Evolutionary conservation across 2,888 invertebrate species (phyloP).

Genomic region (Zaprionus bogoriensis): DNA sequence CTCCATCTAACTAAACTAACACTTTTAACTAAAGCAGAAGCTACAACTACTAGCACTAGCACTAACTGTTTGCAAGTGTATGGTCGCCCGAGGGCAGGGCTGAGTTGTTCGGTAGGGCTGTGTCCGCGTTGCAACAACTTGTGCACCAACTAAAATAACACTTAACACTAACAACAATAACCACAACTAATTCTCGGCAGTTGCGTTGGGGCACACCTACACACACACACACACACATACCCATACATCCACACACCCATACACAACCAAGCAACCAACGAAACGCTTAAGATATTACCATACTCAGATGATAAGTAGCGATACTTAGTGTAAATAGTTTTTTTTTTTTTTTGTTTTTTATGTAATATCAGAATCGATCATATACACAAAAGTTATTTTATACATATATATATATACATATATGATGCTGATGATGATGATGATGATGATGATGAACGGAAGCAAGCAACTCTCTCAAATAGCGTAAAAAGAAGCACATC

Average conservation of each 20-base stretch:
- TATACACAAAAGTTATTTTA: not conserved
- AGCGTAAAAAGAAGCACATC: not conserved
- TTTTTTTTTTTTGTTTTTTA: slow-evolving; percentile 16
- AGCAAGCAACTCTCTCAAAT: slow-evolving; percentile 7
- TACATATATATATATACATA: slow-evolving; percentile 6
- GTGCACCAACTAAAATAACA: not conserved
- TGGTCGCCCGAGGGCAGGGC: slow-evolving; percentile 6
- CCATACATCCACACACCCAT: not conserved
- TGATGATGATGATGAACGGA: not conserved
- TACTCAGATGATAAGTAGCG: slow-evolving; percentile 71
- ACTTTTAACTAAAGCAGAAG: not conserved
- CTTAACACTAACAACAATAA: not conserved
- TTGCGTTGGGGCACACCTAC: slow-evolving; percentile 24
- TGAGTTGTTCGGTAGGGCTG: no score
- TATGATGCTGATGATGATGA: no score
- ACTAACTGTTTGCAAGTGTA: slow-evolving; percentile 12
- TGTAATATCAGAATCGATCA: not conserved
- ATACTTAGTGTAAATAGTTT: slow-evolving; percentile 63
- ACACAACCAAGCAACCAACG: slow-evolving; percentile 27
- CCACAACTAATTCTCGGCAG: slow-evolving; percentile 12
- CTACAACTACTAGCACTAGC: slow-evolving; percentile 1
- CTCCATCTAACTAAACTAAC: no score
- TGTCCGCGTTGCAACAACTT: not conserved
- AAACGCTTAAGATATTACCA: slow-evolving; percentile 73
- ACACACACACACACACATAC: slow-evolving; percentile 6